Evolutionary conservation across 2,888 invertebrate genomes (phyloP), one percentile per base, ranked within the genome.

Genomic region (Vannuccia rotundouncinata): DNA sequence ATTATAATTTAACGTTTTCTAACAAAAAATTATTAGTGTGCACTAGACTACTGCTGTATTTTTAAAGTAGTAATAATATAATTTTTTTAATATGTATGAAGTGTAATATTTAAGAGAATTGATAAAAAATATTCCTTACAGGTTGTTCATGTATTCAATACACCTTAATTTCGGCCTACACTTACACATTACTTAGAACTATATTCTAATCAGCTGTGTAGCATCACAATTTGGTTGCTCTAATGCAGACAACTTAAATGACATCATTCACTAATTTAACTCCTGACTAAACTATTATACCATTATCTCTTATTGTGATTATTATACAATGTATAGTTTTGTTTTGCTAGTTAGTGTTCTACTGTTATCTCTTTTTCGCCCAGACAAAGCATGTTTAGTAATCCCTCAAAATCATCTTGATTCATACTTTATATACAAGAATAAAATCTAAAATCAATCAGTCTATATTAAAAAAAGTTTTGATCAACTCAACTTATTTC

Each of bases 341-440:
- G 66, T 66, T 66, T 66, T 22, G 22, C 10, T 66, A 66, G 66
- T 66, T 66, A 66, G 10, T 66, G 66, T 66, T 66, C 66, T 66
- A 66, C 22, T 66, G 5, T 66, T 66, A 66, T 2, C 5, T 27
- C 5, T 2, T 66, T 22, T n/a, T n/a, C n/a, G n/a, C 66, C 66
- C 66, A 5, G 66, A 66, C 66, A 66, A 66, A 66, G 66, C 66
- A 66, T 66, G 66, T 66, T 66, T 66, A 5, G 66, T n/a, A n/a
- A 22, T 27, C 66, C 22, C 66, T 22, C 66, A 22, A 5, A 5
- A 66, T 66, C 17, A 45, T 45, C 5, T 66, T 66, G 66, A 27
- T 27, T 66, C 2, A 66, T 66, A 22, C 66, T 66, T 66, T 66
- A 13, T 5, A 45, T 45, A 13, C 5, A 17, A 13, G 17, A 45